phyloP scores from a whole-genome alignment of 2,113 vertebrate genomes.

The Scalopus aquaticus region DNA sequence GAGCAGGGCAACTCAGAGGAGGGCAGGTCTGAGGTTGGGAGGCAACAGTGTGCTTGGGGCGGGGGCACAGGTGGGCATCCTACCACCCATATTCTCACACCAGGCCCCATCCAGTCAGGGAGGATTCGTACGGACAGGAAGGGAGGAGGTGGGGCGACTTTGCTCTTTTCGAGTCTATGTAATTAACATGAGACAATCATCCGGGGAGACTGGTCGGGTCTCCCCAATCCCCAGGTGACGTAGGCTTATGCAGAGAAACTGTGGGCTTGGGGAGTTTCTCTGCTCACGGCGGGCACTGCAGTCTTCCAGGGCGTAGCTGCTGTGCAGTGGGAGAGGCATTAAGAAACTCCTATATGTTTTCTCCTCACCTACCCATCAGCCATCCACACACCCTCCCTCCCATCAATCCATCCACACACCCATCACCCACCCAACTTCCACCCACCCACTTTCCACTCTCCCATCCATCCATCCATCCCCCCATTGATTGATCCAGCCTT shows the following conservation, averaged over 20 bases:
- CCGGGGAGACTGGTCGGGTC: not conserved
- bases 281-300: not conserved
- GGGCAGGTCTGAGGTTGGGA: not conserved
- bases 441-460: not conserved
- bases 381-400: no score
- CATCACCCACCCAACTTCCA: no score
- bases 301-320: not conserved
- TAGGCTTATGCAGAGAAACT: not conserved
- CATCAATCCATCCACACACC: no score
- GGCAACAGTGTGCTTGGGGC: no score
- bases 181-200: not conserved
- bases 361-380: not conserved
- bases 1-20: not conserved
- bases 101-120: no score
- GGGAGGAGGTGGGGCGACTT: not conserved
- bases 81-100: not conserved
- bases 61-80: not conserved
- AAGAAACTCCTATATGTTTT: not conserved
- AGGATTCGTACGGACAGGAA: not conserved
- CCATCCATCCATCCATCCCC: accelerated
- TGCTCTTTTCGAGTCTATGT: not conserved
- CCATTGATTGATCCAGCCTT: not conserved
- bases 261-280: not conserved
- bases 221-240: not conserved
- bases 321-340: not conserved